These are phyloP conservation scores for Galeopterus variegatus DNA, from an alignment of 2,113 vertebrate species.

Conservation along the genomic window DNA sequence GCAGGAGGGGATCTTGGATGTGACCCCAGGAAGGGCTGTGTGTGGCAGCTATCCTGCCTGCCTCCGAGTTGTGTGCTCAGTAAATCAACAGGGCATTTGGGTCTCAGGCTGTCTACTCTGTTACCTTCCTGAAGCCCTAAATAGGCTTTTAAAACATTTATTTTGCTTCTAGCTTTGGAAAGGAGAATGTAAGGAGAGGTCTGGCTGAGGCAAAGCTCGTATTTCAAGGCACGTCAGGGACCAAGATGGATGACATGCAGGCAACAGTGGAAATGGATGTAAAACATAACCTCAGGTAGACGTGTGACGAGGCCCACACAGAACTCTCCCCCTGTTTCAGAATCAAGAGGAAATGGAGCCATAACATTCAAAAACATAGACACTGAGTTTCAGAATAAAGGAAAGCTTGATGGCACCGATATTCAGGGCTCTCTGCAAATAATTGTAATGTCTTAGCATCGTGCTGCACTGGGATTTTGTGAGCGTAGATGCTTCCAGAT, in stretches of 20 bases:
- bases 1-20: neutral
- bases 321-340: neutral
- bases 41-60: neutral
- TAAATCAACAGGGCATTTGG: neutral
- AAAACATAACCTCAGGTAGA: slow-evolving; percentile 25
- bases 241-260: neutral
- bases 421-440: neutral
- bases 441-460: neutral
- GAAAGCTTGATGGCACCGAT: too few relatives aligned
- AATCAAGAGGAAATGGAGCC: neutral
- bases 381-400: neutral
- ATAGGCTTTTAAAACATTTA: slow-evolving; percentile 34
- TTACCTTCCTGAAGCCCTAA: slow-evolving; percentile 8
- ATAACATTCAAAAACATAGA: neutral
- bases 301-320: neutral
- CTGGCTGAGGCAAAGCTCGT: neutral
- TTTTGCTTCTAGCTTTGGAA: slow-evolving; percentile 57
- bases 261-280: neutral
- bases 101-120: slow-evolving; percentile 5
- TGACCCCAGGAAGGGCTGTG: neutral
- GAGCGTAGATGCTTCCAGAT: neutral
- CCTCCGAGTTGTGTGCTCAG: neutral
- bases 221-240: slow-evolving; percentile 59
- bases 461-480: neutral
- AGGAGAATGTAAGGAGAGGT: neutral